Evolutionary conservation across 2,888 invertebrate genomes (phyloP).

Genomic region (Drosophila atripex): DNA sequence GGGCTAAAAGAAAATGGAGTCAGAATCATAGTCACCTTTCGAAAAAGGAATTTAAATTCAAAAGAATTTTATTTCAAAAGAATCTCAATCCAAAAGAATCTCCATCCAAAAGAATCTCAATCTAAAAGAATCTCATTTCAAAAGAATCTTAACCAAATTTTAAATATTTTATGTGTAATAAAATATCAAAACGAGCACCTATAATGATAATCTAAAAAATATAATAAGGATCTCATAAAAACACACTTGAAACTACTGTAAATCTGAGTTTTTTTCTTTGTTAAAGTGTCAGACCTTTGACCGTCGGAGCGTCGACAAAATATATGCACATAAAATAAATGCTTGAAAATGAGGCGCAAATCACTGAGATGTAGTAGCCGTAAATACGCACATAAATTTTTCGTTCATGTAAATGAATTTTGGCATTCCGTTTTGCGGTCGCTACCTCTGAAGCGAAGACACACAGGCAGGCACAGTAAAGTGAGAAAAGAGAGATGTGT

Average conservation of each 20-base stretch:
- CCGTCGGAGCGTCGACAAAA: constrained; percentile 8
- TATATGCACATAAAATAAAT: constrained; percentile 35
- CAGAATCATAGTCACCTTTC: too few relatives aligned
- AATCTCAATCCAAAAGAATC: too few relatives aligned
- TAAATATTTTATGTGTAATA: too few relatives aligned
- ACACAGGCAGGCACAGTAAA: neutral
- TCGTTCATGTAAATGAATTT: constrained; percentile 62
- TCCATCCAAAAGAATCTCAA: too few relatives aligned
- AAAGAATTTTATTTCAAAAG: too few relatives aligned
- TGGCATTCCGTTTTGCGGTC: constrained; percentile 33
- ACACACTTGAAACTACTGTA: neutral
- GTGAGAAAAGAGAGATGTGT: constrained; percentile 32
- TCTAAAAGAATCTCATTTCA: too few relatives aligned
- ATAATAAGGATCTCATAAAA: neutral
- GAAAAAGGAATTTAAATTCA: too few relatives aligned
- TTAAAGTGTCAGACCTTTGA: neutral
- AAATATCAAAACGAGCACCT: constrained; percentile 42
- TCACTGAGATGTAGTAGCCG: constrained; percentile 27
- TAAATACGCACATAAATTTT: constrained; percentile 44
- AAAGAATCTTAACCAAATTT: too few relatives aligned
- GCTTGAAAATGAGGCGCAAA: constrained; percentile 43
- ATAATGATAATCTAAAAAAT: constrained; percentile 48
- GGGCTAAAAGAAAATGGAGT: too few relatives aligned
- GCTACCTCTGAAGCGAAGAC: constrained; percentile 19
- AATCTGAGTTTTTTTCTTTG: neutral